These are phyloP conservation scores for Pardosa pseudoannulata DNA, from an alignment of 2,888 invertebrate genomes.

Conservation along the genomic window DNA sequence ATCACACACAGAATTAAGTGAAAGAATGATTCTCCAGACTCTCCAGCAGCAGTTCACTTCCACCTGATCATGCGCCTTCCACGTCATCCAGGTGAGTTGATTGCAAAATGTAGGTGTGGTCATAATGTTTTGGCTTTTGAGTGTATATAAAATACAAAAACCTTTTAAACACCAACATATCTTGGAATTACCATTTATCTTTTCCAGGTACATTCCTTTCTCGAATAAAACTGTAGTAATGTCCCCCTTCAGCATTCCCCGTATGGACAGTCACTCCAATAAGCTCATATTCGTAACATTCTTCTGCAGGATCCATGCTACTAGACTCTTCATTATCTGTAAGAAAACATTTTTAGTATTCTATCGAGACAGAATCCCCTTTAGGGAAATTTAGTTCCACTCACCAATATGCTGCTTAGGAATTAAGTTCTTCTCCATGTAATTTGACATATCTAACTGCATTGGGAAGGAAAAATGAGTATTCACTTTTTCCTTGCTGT, in stretches of 20 bases:
- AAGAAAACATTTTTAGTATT: too few relatives aligned
- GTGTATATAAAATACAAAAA: too few relatives aligned
- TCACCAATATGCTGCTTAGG: slow-evolving; percentile 89
- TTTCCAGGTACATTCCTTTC: slow-evolving; percentile 85
- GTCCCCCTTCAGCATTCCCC: slow-evolving; percentile 98
- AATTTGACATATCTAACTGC: slow-evolving; percentile 94
- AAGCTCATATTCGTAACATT: slow-evolving; percentile 83
- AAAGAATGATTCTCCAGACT: too few relatives aligned
- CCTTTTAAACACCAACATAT: too few relatives aligned
- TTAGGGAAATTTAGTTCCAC: not conserved
- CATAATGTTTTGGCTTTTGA: too few relatives aligned
- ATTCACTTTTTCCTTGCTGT: slow-evolving; percentile 97
- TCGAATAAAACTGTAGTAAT: slow-evolving; percentile 95
- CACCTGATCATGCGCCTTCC: too few relatives aligned
- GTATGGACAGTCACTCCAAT: slow-evolving; percentile 98
- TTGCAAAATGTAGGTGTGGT: too few relatives aligned
- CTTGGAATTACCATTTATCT: slow-evolving; percentile 92
- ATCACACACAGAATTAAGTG: too few relatives aligned
- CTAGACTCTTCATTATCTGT: slow-evolving; percentile 46
- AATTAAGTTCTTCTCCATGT: slow-evolving; percentile 95
- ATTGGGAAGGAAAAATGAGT: slow-evolving; percentile 97
- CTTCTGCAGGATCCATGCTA: slow-evolving; percentile 37
- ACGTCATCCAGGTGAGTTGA: too few relatives aligned
- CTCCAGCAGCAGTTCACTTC: too few relatives aligned
- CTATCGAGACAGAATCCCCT: too few relatives aligned